Evolutionary conservation across 2,113 vertebrate genomes (phyloP), one percentile per base, ranked within the genome.

Genomic region (Calypte anna): DNA sequence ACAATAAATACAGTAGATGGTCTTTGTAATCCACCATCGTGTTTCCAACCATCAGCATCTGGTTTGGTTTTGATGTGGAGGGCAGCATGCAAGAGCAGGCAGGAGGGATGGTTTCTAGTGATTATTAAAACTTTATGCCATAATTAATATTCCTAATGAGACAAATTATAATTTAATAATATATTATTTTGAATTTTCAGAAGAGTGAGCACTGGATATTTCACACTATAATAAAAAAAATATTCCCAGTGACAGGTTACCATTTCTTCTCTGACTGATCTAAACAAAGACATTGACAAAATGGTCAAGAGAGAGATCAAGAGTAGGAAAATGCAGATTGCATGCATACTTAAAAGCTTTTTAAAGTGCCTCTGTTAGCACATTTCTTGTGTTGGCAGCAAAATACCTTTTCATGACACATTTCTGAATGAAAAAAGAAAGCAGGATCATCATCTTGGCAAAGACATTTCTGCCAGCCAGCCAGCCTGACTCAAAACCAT

Each of bases 231-330:
- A 91, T 84, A 78, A 90, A 69, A 84, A 89, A 5, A 0, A 43
- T 36, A 38, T 51, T 91, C 25, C 62, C 51, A 72, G 40, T 57
- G 73, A 84, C 73, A 82, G 31, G 48, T 64, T 83, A 88, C 50
- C 22, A 46, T 76, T 76, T 85, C 16, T 87, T 79, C 82, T 90
- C 81, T 77, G 40, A 43, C 44, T 78, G 58, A 87, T 38, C 46
- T 80, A 68, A 82, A 92, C 21, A 24, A 89, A 97, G 87, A 87
- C 63, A 85, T 70, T 33, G 90, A 85, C 67, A 92, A 82, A 93
- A 94, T 55, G 85, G 67, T 21, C 23, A 73, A 69, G 79, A 87
- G 33, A 86, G 36, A 87, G 51, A 82, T 76, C 50, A 69, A n/a
- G 24, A 53, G 58, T 7, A 57, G 20, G 23, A 87, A 91, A 92